These are phyloP conservation scores for Vidua chalybeata DNA, from an alignment of 2,113 vertebrate species.

Conservation along the genomic window DNA sequence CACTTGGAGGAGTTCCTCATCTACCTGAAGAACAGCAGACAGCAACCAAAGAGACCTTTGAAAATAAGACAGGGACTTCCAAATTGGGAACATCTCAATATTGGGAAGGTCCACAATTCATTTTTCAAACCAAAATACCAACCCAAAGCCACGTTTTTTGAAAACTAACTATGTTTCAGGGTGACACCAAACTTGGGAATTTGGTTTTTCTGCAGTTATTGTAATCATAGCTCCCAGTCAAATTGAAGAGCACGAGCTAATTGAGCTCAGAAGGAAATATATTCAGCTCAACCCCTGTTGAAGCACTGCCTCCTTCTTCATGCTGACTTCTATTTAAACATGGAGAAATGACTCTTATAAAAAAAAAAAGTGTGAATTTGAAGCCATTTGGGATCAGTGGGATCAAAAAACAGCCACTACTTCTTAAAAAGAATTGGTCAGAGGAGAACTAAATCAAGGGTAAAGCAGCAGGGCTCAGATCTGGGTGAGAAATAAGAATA, in stretches of 20 bases:
- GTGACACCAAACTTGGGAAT: not conserved
- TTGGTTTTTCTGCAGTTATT: not conserved
- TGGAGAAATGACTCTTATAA: not conserved
- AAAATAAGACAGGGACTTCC: not conserved
- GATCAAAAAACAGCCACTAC: not conserved
- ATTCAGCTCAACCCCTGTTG: not conserved
- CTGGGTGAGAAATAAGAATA: not conserved
- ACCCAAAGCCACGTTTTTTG: fast-evolving
- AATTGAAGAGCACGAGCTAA: not conserved
- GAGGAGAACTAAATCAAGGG: not conserved
- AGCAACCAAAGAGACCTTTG: not conserved
- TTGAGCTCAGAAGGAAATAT: not conserved
- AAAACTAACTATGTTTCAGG: not conserved
- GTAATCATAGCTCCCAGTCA: not conserved
- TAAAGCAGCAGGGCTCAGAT: not conserved
- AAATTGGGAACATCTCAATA: not conserved
- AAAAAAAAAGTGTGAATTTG: not conserved
- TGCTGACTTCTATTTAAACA: not conserved
- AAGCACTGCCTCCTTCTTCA: not conserved
- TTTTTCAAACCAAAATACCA: not conserved
- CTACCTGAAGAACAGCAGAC: not conserved
- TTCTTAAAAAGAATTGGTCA: not conserved
- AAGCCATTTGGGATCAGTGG: not conserved
- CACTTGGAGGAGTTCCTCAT: not conserved
- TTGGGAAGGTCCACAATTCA: not conserved